phyloP scores from a whole-genome alignment of 2,797 vertebrate species.

The Knipowitschia caucasica region DNA sequence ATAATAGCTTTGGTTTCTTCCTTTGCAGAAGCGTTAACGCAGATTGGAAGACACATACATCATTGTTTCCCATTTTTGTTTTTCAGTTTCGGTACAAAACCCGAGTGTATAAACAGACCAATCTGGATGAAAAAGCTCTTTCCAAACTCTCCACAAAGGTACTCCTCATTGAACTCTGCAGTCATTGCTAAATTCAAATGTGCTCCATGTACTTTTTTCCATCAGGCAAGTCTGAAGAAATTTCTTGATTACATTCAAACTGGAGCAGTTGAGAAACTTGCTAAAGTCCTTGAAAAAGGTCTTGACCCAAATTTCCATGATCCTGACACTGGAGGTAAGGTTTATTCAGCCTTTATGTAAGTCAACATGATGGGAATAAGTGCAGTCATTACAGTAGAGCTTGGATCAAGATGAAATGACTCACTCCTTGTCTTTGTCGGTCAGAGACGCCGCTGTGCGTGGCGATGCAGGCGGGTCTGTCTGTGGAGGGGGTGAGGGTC shows the following conservation, averaged over 20 bases:
- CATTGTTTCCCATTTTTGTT: slow-evolving; percentile 34
- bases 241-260: slow-evolving; percentile 87
- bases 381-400: neutral
- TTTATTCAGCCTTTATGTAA: neutral
- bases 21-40: slow-evolving; percentile 5
- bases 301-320: slow-evolving; percentile 93
- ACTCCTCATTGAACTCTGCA: slow-evolving; percentile 8
- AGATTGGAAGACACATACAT: slow-evolving; percentile 18
- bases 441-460: slow-evolving; percentile 86
- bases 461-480: slow-evolving; percentile 79
- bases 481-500: slow-evolving; percentile 80
- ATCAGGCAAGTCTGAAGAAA: slow-evolving; percentile 88
- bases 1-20: neutral
- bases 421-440: neutral
- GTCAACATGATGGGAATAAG: neutral
- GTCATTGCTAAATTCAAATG: neutral
- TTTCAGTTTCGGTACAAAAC: slow-evolving; percentile 93
- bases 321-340: slow-evolving; percentile 86
- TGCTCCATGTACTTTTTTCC: slow-evolving; percentile 3
- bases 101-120: slow-evolving; percentile 91
- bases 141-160: slow-evolving; percentile 91
- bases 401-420: neutral
- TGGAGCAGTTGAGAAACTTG: slow-evolving; percentile 83
- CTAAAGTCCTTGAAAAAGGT: slow-evolving; percentile 87
- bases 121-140: slow-evolving; percentile 90